A percentile compares a stretch with the other conserved stretches of the same genome.
phyloP scores from a whole-genome alignment of 2,113 vertebrate genomes.

The Oryzias melastigma region DNA sequence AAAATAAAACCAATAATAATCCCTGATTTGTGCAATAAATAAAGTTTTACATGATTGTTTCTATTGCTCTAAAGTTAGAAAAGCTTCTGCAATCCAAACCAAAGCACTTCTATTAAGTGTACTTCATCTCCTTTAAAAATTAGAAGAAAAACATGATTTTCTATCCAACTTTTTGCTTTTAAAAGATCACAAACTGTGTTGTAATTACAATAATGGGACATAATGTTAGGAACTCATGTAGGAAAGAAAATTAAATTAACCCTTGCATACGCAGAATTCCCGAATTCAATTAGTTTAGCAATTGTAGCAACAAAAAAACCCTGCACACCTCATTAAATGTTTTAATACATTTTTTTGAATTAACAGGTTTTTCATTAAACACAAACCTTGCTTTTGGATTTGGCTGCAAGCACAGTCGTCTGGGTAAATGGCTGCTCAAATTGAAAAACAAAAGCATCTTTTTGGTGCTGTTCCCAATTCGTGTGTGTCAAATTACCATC shows the following conservation, averaged over 20 bases:
- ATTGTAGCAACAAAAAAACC: constrained; percentile 5
- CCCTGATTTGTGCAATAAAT: not conserved
- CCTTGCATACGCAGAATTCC: constrained; percentile 2
- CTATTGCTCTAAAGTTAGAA: too few species aligned
- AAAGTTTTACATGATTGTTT: not conserved
- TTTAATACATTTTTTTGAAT: constrained; percentile 20
- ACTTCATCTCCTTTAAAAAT: constrained; percentile 1
- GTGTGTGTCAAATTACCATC: constrained; percentile 71
- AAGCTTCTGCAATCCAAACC: not conserved
- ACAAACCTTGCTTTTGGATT: constrained; percentile 29
- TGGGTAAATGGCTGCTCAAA: constrained; percentile 27
- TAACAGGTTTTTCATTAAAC: constrained; percentile 35
- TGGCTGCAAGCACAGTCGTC: constrained; percentile 9
- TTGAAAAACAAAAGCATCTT: constrained; percentile 13
- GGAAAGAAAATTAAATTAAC: constrained; percentile 28
- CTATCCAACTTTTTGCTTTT: not conserved
- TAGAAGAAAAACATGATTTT: not conserved
- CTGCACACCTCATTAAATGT: constrained; percentile 26
- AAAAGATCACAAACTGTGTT: not conserved
- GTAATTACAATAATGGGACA: not conserved
- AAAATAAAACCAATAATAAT: not conserved
- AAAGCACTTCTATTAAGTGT: not conserved
- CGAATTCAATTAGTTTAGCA: constrained; percentile 32
- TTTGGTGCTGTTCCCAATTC: constrained; percentile 57
- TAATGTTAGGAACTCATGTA: constrained; percentile 1